Percentiles rank a stretch among this genome's conserved stretches.
phyloP scores from a whole-genome alignment of 2,797 vertebrate species.

The Glossophaga mutica region DNA sequence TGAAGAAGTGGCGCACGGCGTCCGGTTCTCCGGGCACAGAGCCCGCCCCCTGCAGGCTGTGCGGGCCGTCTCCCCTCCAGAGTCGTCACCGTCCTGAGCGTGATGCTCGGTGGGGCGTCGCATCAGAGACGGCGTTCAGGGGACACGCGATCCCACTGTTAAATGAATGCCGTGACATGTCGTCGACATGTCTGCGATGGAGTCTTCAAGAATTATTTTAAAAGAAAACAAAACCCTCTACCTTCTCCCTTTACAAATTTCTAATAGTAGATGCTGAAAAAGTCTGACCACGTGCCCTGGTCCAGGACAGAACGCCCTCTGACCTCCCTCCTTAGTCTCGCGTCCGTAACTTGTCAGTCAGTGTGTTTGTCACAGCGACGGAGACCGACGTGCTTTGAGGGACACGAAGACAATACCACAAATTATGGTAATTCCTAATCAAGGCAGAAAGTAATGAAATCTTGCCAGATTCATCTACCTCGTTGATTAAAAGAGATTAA shows the following conservation, averaged over 20 bases:
- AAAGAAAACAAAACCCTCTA: neutral
- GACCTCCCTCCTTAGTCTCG: neutral
- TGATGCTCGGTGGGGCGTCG: neutral
- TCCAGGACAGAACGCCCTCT: neutral
- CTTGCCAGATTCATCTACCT: neutral
- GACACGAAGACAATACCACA: neutral
- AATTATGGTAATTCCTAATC: neutral
- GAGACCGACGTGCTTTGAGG: neutral
- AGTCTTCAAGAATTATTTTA: neutral
- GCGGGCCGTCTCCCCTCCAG: rapidly evolving
- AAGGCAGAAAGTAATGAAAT: conserved; percentile 46
- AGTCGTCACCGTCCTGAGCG: neutral
- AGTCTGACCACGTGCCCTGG: neutral
- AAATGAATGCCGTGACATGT: neutral
- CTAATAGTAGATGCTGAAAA: neutral
- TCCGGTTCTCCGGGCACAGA: neutral
- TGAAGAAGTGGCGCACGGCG: neutral
- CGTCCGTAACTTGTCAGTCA: neutral
- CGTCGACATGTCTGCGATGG: neutral
- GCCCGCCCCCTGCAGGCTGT: neutral
- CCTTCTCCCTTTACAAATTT: neutral
- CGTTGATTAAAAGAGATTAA: conserved; percentile 13
- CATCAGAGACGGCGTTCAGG: neutral
- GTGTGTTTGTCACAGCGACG: neutral
- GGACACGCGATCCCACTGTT: neutral